Conservation (phyloP, 2,797 vertebrate species). For the Semaprochilodus insignis region DNA sequence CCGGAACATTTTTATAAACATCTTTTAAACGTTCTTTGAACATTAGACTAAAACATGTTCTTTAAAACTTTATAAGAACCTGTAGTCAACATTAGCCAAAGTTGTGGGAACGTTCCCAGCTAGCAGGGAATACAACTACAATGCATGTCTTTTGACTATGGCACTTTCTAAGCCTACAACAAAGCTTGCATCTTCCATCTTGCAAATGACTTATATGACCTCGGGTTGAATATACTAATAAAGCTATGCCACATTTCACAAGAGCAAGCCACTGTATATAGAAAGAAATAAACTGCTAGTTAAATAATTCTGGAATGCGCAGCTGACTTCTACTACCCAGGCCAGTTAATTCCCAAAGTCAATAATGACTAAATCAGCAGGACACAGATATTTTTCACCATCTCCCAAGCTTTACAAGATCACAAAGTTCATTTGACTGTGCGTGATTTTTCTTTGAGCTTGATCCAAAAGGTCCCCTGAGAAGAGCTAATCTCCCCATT, state of each 20-base stretch:
- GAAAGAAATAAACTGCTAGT: background rate
- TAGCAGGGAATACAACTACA: too few species aligned
- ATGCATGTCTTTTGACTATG: background rate
- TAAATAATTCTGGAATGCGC: background rate
- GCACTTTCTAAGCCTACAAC: background rate
- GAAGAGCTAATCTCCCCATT: constrained; percentile 16
- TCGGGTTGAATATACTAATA: too few species aligned
- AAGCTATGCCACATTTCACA: background rate
- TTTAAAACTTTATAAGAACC: too few species aligned
- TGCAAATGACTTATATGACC: too few species aligned
- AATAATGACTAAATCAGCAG: constrained; percentile 16
- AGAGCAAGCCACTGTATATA: background rate
- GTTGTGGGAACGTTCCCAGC: too few species aligned
- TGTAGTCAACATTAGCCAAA: too few species aligned
- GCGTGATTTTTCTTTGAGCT: constrained; percentile 27
- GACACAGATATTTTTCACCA: background rate
- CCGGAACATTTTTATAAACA: too few species aligned
- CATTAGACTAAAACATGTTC: too few species aligned
- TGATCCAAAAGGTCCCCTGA: constrained; percentile 38
- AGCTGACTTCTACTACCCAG: background rate
- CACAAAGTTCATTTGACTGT: constrained; percentile 23
- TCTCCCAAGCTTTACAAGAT: constrained; percentile 35
- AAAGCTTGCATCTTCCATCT: background rate
- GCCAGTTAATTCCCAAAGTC: background rate
- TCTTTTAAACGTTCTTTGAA: too few species aligned